Percentiles rank a stretch among this genome's conserved stretches.
phyloP scores from a whole-genome alignment of 64 coral and sea anemone species.

The Actinia tenebrosa region DNA sequence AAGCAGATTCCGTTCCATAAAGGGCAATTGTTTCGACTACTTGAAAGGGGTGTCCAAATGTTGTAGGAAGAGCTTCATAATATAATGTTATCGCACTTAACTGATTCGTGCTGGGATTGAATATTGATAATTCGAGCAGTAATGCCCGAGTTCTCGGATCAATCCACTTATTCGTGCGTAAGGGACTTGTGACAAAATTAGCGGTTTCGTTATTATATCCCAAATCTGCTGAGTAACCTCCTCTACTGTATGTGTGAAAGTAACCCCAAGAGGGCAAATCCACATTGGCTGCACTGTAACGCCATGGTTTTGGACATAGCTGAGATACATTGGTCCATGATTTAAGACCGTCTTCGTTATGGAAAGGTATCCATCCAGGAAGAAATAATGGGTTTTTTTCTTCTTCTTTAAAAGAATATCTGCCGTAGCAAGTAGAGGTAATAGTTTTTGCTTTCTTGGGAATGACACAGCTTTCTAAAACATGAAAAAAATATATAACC shows the following conservation, averaged over 20 bases:
- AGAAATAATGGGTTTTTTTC: slow-evolving; percentile 19
- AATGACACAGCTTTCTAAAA: slow-evolving; percentile 25
- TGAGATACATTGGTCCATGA: background rate
- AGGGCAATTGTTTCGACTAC: slow-evolving; percentile 49
- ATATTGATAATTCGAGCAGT: slow-evolving; percentile 53
- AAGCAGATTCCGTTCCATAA: slow-evolving; percentile 44
- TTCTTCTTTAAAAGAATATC: background rate
- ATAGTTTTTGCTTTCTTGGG: slow-evolving; percentile 19
- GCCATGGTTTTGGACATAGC: slow-evolving; percentile 68
- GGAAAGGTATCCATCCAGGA: slow-evolving; percentile 41
- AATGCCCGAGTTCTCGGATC: slow-evolving; percentile 43
- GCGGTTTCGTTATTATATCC: slow-evolving; percentile 44
- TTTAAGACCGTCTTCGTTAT: background rate
- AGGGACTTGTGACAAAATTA: background rate
- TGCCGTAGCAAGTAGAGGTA: slow-evolving; percentile 20
- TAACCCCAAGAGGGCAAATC: background rate
- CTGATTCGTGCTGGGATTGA: slow-evolving; percentile 48
- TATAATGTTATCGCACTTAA: slow-evolving; percentile 36
- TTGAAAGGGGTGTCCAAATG: slow-evolving; percentile 12
- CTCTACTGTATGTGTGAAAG: slow-evolving; percentile 36
- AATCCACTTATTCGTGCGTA: slow-evolving; percentile 36
- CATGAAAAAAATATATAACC: too few species aligned
- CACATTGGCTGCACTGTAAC: slow-evolving; percentile 23
- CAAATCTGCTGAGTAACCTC: slow-evolving; percentile 59
- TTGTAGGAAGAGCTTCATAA: slow-evolving; percentile 43